Evolutionary conservation across 2,113 vertebrate species (phyloP), one percentile per base, ranked within the genome.

Genomic region (Chaetops frenatus): DNA sequence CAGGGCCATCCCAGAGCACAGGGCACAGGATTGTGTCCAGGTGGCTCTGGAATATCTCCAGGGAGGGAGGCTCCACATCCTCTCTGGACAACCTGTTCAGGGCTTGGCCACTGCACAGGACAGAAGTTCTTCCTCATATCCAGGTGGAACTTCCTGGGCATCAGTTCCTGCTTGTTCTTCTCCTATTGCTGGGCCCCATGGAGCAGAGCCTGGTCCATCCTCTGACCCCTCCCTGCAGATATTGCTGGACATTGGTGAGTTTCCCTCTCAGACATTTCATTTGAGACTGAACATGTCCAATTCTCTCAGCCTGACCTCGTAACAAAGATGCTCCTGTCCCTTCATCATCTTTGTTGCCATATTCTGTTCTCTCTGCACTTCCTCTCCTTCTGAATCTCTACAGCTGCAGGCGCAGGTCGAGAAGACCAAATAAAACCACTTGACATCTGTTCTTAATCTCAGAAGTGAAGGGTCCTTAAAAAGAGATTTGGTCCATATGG

Each of bases 151-250:
- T 47, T 22, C 11, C 62, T 76, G 29, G 29, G 47, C n/a, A 69
- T 60, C 14, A 54, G 24, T 61, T 61, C 1, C 40, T 61, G 29
- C n/a, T 8, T 5, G 2, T 24, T 74, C 22, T 6, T 7, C 4
- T 76, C 1, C 40, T 6, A 0, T 31, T 76, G 24, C 38, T 69
- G 29, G 11, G 16, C 8, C 6, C 24, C 16, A 5, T 0, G 0
- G 9, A 54, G 47, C 40, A 74, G 78, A 82, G 11, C 29, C 54
- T 47, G 61, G 17, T 7, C 62, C 78, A 15, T 27, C 0, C 29
- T 74, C 61, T 61, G n/a, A 38, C 2, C 40, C 38, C 21, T 61
- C 62, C 47, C 24, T 69, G 29, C 14, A 82, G 24, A 35, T 29
- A 13, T 8, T 0, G 0, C 48, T 29, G 29, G n/a, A 42, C 29